Percentiles rank a stretch among this genome's conserved stretches.
Conservation (phyloP, 1,140 invertebrate genomes). For the Armadillidium nasatum region DNA sequence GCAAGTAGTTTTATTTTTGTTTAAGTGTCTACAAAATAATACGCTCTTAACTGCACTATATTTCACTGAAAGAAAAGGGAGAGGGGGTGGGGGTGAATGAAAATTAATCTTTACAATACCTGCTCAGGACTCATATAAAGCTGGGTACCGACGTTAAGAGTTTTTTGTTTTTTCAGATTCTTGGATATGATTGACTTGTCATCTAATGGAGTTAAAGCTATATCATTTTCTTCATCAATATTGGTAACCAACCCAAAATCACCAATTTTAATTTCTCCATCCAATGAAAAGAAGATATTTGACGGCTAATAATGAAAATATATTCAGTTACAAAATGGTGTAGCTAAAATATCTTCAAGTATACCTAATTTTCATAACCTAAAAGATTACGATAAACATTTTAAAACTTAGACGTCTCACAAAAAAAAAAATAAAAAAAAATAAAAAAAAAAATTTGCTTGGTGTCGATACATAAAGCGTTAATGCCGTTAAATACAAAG, state of each 20-base stretch:
- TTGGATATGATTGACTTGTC: conserved; percentile 57
- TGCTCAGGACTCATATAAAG: conserved; percentile 98
- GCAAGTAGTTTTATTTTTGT: no score
- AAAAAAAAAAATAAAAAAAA: no score
- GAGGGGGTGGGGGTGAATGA: no score
- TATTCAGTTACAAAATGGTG: background rate
- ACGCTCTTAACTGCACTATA: no score
- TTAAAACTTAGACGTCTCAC: no score
- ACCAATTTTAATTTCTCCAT: conserved; percentile 87
- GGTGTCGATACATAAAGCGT: no score
- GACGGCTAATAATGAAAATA: conserved; percentile 64
- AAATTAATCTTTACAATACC: conserved; percentile 48
- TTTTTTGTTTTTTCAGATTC: conserved; percentile 65
- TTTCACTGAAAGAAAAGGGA: no score
- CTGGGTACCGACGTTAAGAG: conserved; percentile 74
- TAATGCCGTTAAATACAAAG: no score
- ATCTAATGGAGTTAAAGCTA: conserved; percentile 45
- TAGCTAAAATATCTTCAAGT: background rate
- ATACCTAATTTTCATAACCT: background rate
- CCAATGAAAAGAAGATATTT: conserved; percentile 90
- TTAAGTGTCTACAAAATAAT: no score
- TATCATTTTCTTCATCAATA: conserved; percentile 62
- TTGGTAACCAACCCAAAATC: conserved; percentile 94
- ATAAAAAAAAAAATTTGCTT: no score
- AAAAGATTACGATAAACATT: no score